Evolutionary conservation across 2,113 vertebrate genomes (phyloP).

Genomic region (Pachyramphus minor): DNA sequence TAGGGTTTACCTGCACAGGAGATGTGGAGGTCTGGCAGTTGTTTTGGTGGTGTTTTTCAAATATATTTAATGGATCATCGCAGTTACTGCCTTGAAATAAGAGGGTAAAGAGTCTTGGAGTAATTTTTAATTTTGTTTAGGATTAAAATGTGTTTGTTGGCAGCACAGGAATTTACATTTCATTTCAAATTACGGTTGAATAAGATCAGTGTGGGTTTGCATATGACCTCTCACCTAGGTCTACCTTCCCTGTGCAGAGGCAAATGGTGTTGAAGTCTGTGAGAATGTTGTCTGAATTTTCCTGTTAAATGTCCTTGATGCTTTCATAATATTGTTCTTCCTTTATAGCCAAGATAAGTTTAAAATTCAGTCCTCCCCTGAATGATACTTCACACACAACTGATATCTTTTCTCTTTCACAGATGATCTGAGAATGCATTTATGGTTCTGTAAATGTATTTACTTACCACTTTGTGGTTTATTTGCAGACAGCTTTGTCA

Average conservation of each 20-base stretch:
- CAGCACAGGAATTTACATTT: background rate
- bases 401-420: background rate
- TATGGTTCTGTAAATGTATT: conserved; percentile 23
- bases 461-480: background rate
- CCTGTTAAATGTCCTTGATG: background rate
- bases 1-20: background rate
- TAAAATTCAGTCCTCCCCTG: background rate
- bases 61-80: too few relatives aligned
- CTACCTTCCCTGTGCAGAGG: background rate
- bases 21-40: background rate
- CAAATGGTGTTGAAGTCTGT: background rate
- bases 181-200: background rate
- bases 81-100: background rate
- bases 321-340: conserved; percentile 15
- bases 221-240: background rate
- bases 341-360: background rate
- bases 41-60: background rate
- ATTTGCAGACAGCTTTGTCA: conserved; percentile 22
- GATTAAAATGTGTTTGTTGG: background rate
- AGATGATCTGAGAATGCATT: background rate
- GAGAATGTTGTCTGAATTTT: background rate
- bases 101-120: background rate
- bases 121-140: background rate
- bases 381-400: background rate
- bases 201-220: background rate